Base-by-base conservation (phyloP, 2,113 vertebrate genomes). In the Pogonocichla stellata region DNA sequence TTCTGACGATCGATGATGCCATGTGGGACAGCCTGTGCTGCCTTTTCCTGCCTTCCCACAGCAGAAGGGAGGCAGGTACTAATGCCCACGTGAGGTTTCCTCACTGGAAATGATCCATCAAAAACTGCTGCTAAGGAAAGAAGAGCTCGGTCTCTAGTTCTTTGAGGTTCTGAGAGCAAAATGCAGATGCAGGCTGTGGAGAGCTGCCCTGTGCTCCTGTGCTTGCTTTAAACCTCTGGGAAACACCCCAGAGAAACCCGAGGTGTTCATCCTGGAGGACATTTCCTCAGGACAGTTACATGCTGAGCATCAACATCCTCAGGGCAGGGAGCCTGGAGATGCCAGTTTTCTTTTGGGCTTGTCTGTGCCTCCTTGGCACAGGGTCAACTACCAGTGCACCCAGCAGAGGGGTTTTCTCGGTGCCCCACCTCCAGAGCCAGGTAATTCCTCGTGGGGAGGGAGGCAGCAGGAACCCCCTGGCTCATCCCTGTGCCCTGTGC, bases 41-140 rank as follows among this genome's bases (percentile, higher is more conserved):
- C 86, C 60, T 3, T 10, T 34, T 65, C 40, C 87, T 77, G 77
- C 60, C 74, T 60, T 34, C 28, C 61, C 83, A 12, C 58, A 16
- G 56, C 38, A n/a, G 1, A 0, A 3, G 0, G 10, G n/a, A 23
- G n/a, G 15, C 14, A 8, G 28, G 51, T 19, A 10, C 22, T 71
- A 42, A 42, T 42, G 29, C 79, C 57, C 57, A 2, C 0, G 12
- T 1, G 15, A 83, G 71, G 24, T 26, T 78, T 77, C 47, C 75
- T 57, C 8, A 0, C 24, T 48, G 51, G 60, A 33, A 88, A 60
- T 8, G 11, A 29, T 22, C 34, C 5, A 8, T 16, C 33, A 38
- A 56, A 40, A 60, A 66, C 57, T 79, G 50, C 65, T 70, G 24
- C 15, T 33, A 36, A 40, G 62, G 50, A 26, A 57, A 43, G 31